Conservation (phyloP, 2,113 vertebrate genomes). For the Heteronetta atricapilla region DNA sequence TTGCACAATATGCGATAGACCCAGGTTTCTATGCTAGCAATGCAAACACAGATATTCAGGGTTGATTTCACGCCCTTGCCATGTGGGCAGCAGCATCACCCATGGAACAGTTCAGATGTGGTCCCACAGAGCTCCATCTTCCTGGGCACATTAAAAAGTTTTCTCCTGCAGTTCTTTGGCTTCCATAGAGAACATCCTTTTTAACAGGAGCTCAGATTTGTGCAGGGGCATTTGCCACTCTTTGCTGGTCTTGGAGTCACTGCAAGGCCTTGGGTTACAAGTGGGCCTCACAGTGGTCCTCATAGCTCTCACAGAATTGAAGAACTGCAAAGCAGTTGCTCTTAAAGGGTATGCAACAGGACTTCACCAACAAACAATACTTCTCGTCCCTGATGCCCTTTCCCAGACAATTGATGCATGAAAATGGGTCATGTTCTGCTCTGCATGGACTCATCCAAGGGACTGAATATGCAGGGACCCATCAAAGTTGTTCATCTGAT, state of each 20-base stretch:
- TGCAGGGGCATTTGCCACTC: neutral
- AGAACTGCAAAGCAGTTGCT: neutral
- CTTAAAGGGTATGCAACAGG: neutral
- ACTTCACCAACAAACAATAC: neutral
- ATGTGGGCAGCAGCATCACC: neutral
- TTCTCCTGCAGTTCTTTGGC: neutral
- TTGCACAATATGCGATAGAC: neutral
- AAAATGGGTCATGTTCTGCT: neutral
- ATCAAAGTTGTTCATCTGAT: neutral
- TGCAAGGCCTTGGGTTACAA: neutral
- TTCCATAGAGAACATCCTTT: neutral
- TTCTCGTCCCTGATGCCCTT: neutral
- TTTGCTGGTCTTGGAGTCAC: neutral
- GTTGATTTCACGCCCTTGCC: neutral
- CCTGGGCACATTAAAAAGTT: neutral
- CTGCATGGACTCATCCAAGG: neutral
- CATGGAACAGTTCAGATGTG: rapidly evolving
- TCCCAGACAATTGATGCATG: neutral
- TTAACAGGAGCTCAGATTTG: neutral
- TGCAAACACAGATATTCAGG: rapidly evolving
- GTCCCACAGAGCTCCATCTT: neutral
- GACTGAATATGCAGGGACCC: neutral
- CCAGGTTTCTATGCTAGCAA: neutral
- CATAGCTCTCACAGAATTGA: neutral
- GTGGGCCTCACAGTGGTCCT: neutral